Evolutionary conservation across 1,140 invertebrate genomes (phyloP).

Genomic region (Psix sp.): DNA sequence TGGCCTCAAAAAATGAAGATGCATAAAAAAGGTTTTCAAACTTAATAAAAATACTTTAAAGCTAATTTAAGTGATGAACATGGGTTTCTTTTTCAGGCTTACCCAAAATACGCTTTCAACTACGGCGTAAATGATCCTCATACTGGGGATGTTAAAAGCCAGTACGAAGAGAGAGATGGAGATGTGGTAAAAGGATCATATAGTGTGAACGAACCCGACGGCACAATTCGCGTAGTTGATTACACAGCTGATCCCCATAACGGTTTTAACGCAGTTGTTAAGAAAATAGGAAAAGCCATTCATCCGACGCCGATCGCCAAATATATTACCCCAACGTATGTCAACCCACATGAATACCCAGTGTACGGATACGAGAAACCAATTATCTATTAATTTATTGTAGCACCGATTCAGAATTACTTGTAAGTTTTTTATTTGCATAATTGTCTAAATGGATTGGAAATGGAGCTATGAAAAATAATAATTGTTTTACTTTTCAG

Average conservation of each 20-base stretch:
- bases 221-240: slow-evolving; percentile 72
- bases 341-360: slow-evolving; percentile 39
- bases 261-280: slow-evolving; percentile 75
- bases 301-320: slow-evolving; percentile 66
- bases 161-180: slow-evolving; percentile 73
- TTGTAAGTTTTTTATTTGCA: neutral
- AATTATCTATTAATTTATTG: slow-evolving; percentile 21
- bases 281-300: slow-evolving; percentile 71
- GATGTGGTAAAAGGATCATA: slow-evolving; percentile 76
- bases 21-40: no score
- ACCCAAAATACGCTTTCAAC: slow-evolving; percentile 72
- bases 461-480: no score
- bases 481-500: slow-evolving; percentile 3
- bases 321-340: slow-evolving; percentile 55
- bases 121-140: slow-evolving; percentile 74
- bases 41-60: no score
- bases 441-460: no score
- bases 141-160: slow-evolving; percentile 75
- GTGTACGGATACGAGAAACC: slow-evolving; percentile 51
- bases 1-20: no score
- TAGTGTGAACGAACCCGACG: slow-evolving; percentile 74
- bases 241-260: slow-evolving; percentile 75
- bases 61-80: neutral
- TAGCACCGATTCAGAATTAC: neutral
- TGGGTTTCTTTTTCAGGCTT: slow-evolving; percentile 57